phyloP scores from a whole-genome alignment of 1,140 invertebrate genomes.

The Zaprionus vittiger region DNA sequence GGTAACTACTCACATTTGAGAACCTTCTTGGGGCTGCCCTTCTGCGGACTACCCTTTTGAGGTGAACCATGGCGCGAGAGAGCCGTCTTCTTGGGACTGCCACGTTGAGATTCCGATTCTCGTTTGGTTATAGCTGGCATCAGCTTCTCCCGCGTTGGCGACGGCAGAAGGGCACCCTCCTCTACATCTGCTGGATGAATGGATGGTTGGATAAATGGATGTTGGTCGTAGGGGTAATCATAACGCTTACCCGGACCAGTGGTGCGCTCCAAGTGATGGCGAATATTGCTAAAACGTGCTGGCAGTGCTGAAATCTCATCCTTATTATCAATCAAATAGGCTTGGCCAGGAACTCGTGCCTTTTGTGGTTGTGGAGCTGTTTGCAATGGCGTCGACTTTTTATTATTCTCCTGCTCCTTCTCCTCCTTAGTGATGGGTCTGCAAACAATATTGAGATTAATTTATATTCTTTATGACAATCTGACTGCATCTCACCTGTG shows the following conservation, averaged over 20 bases:
- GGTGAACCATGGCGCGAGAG: slow-evolving; percentile 82
- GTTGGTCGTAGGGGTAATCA: background rate
- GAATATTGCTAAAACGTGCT: slow-evolving; percentile 86
- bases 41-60: slow-evolving; percentile 85
- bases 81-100: slow-evolving; percentile 83
- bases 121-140: slow-evolving; percentile 88
- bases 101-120: slow-evolving; percentile 86
- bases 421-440: slow-evolving; percentile 93
- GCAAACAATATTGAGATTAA: slow-evolving; percentile 15
- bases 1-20: slow-evolving; percentile 78
- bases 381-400: slow-evolving; percentile 90
- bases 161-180: slow-evolving; percentile 87
- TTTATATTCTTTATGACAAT: background rate
- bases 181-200: slow-evolving; percentile 77
- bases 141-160: slow-evolving; percentile 89
- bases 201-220: slow-evolving; percentile 11
- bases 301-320: slow-evolving; percentile 85
- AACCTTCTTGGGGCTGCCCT: slow-evolving; percentile 88
- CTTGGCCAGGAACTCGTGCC: slow-evolving; percentile 80
- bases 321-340: slow-evolving; percentile 83
- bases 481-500: slow-evolving; percentile 87
- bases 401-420: slow-evolving; percentile 93
- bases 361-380: slow-evolving; percentile 55
- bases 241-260: slow-evolving; percentile 86
- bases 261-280: slow-evolving; percentile 89